phyloP scores from a whole-genome alignment of 1,140 invertebrate species.

The Anoplophora glabripennis region DNA sequence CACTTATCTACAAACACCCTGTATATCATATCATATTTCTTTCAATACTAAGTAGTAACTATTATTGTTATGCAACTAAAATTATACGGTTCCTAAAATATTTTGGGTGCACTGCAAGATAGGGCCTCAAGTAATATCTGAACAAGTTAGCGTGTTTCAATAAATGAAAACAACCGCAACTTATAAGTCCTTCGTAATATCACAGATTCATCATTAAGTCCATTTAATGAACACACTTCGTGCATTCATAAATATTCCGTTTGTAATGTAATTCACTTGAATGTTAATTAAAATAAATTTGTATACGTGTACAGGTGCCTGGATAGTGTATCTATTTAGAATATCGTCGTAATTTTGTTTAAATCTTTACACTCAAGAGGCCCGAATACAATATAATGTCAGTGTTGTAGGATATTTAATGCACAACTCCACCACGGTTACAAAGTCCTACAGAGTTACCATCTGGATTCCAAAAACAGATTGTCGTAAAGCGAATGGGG shows the following conservation, averaged over 20 bases:
- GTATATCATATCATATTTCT: too few species aligned
- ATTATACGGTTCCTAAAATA: background rate
- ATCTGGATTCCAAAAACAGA: conserved; percentile 14
- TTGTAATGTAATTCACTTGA: conserved; percentile 4
- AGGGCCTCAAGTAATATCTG: background rate
- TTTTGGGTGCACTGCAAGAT: background rate
- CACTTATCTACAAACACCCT: too few species aligned
- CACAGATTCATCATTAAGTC: background rate
- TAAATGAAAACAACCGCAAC: background rate
- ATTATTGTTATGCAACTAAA: too few species aligned
- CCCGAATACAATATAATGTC: conserved; percentile 20
- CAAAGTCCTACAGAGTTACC: background rate
- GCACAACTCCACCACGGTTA: background rate
- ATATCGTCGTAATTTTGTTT: conserved; percentile 13
- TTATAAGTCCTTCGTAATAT: conserved; percentile 2
- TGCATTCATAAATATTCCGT: background rate
- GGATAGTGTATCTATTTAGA: conserved; percentile 21
- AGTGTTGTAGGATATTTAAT: conserved; percentile 13
- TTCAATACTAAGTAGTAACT: background rate
- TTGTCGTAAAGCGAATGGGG: conserved; percentile 37
- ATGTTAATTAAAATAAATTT: conserved; percentile 27
- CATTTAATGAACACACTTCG: too few species aligned
- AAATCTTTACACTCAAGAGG: background rate
- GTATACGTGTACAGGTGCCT: conserved; percentile 25
- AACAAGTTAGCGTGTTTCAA: background rate